Base-by-base conservation (phyloP, 2,888 invertebrate species). In the Eilema depressum region DNA sequence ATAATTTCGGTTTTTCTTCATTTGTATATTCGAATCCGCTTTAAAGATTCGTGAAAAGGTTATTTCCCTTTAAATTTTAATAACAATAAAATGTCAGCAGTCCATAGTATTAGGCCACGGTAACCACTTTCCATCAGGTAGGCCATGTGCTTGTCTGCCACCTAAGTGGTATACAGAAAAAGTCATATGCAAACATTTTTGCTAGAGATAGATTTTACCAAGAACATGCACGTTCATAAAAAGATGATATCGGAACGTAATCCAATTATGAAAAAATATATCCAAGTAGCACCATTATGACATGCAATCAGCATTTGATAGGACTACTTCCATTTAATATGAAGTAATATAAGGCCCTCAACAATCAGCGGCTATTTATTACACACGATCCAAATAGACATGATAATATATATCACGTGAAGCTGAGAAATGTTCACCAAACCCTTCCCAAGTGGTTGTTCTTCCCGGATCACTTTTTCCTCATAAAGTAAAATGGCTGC, bases 401-500 rank as follows among this genome's bases (percentile, higher is more conserved):
- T 70, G 75, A 78, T 81, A 81, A 81, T 83, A 81, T 76, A 81
- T 83, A 47, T 81, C 75, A 71, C 56, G 67, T 75, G 60, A 78
- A 67, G 68, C 70, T 76, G 75, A 83, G 76, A 83, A 76, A 81
- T 81, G 74, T 73, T 66, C 60, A 59, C 70, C 68, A 75, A 82
- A 79, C 69, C 71, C 79, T 69, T 77, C 68, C 70, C 76, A 82
- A 83, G 75, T 81, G 84, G 79, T 79, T 72, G 78, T 81, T 84
- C 84, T 83, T 81, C 80, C 37, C 64, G 83, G 82, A 83, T 86
- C 85, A 88, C 86, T 89, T 89, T 88, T 89, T 89, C 86, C 89
- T 88, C 88, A 87, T 89, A 88, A 86, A 78, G 79, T 67, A 75
- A 76, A 87, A 89, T 88, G 83, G 80, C 76, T 28, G 63, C 78